These are phyloP conservation scores for Telmatochromis brachygnathus DNA, from an alignment of 2,113 vertebrate genomes.

Conservation along the genomic window DNA sequence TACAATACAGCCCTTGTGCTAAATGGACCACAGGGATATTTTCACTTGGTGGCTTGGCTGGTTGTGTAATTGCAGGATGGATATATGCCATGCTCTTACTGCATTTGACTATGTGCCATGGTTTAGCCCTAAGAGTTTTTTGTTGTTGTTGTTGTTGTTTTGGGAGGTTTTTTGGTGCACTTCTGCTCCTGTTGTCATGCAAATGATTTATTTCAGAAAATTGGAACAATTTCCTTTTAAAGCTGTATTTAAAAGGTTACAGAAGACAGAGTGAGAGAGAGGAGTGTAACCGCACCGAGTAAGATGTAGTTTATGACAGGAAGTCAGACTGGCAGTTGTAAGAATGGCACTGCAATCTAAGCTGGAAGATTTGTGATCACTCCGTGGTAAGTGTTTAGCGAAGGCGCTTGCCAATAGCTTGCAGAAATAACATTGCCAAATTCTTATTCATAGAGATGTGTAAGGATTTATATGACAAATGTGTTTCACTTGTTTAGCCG, in stretches of 20 bases:
- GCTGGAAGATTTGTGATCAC: slow-evolving; percentile 38
- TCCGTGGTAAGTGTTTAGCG: slow-evolving; percentile 31
- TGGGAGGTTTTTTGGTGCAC: background rate
- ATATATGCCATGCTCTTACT: background rate
- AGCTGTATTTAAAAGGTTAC: background rate
- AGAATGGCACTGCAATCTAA: slow-evolving; percentile 14
- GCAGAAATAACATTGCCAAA: slow-evolving; percentile 25
- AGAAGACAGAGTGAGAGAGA: background rate
- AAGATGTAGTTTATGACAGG: slow-evolving; percentile 1
- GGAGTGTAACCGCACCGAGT: background rate
- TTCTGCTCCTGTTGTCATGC: background rate
- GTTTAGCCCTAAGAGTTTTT: background rate
- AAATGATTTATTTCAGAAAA: background rate
- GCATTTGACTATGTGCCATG: background rate
- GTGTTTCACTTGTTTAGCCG: slow-evolving; percentile 50
- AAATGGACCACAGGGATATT: background rate
- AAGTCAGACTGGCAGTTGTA: background rate
- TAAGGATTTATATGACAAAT: slow-evolving; percentile 32
- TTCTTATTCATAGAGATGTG: slow-evolving; percentile 35
- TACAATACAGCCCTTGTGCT: background rate
- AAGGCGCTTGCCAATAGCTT: slow-evolving; percentile 30
- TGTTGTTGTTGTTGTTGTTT: background rate
- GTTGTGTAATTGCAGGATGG: background rate
- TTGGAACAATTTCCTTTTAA: background rate
- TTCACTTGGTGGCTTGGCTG: background rate